phyloP scores from a whole-genome alignment of 2,113 vertebrate genomes.

The Pseudolaguvia tuberculata region DNA sequence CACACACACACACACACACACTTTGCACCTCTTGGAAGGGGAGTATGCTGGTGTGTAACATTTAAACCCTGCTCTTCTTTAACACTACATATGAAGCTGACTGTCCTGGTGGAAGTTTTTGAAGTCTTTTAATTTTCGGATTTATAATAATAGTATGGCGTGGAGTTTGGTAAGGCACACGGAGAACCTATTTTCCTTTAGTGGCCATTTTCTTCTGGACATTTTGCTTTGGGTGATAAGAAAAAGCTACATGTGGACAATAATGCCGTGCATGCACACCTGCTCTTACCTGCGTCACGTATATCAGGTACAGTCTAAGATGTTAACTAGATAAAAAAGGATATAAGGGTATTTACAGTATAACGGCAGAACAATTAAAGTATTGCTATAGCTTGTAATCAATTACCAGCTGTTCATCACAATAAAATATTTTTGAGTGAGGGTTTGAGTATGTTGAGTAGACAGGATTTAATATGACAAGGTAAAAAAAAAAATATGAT shows the following conservation, averaged over 20 bases:
- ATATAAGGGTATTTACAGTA: background rate
- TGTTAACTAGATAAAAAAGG: background rate
- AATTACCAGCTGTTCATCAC: background rate
- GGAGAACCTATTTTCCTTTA: constrained; percentile 2
- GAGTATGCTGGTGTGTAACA: background rate
- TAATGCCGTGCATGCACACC: background rate
- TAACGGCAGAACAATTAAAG: background rate
- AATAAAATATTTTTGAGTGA: background rate
- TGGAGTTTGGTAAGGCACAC: background rate
- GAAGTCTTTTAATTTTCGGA: background rate
- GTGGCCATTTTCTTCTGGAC: constrained; percentile 9
- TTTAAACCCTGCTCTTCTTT: background rate
- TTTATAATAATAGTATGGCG: constrained; percentile 8
- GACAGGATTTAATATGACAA: too few species aligned
- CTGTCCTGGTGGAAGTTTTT: background rate
- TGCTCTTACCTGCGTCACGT: constrained; percentile 16
- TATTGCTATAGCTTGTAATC: background rate
- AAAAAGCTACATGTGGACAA: constrained; percentile 10
- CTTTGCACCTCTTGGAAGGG: background rate
- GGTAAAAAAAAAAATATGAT: background rate
- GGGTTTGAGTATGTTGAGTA: background rate
- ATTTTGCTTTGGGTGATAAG: constrained; percentile 19
- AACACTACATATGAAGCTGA: background rate
- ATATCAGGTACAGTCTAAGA: constrained; percentile 6
- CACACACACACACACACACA: constrained; percentile 4